Base-by-base conservation (phyloP, 2,113 vertebrate genomes). In the Brachirus orientalis region DNA sequence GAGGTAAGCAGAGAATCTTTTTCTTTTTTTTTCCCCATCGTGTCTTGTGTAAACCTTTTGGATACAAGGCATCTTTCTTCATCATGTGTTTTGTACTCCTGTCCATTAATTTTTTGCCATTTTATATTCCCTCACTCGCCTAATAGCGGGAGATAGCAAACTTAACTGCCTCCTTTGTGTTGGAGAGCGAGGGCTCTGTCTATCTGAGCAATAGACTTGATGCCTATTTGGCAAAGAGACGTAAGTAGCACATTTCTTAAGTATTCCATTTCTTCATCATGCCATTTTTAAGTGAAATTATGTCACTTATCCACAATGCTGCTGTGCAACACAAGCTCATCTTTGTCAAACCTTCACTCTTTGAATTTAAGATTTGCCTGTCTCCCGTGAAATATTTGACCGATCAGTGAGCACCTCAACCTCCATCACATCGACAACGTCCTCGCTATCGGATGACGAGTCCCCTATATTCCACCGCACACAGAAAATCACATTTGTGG, bases 131-230 rank as follows among this genome's bases (percentile, higher is more conserved):
- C 10, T 0, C 36, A 68, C 6, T 48, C 58, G 2, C 37, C 8
- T 41, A 2, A 7, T 78, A 98, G 97, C 69, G 88, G 2, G 94
- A 96, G 80, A 89, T 99, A 57, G 96, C 94, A 33, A 0, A 66
- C 84, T 1, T 93, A 91, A 75, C 93, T 90, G 16, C 59, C 52
- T 91, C 83, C 12, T 97, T 93, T 22, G 93, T 98, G 55, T 85
- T 95, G 79, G 94, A 95, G 66, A 94, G 90, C 0, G 92, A 95
- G 9, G 94, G 94, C 44, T 87, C 84, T 36, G 86, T 95, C 20
- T 94, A 88, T 51, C 83, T 97, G 41, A 90, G 80, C 10, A 90
- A 93, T 38, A 93, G 92, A 10, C 78, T 98, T 22, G 94, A 96
- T 53, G 35, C 48, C 3, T 94, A 97, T 69, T 88, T 99, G 52